Base-by-base conservation (phyloP, 2,888 invertebrate genomes). In the Drosophila atroscutellata region DNA sequence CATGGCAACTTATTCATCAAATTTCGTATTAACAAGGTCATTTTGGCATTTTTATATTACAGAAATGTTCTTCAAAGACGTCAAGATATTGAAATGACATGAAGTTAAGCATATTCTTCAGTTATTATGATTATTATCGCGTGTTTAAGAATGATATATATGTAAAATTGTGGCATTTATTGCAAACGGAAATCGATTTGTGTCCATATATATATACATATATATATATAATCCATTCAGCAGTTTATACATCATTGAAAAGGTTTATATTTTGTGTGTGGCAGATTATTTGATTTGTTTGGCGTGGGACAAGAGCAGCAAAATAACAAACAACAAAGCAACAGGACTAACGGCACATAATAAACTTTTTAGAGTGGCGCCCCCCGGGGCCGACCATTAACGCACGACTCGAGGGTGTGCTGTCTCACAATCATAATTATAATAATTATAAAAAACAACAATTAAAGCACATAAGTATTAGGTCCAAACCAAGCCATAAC, bases 381-480 rank as follows among this genome's bases (percentile, higher is more conserved):
- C 59, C 52, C 74, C 47, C 28, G 42, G 26, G 56, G 60, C 36
- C 11, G 32, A 37, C 61, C 74, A 73, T 73, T 73, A 73, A 74
- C 49, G 30, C 49, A 54, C 42, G 42, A 58, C 75, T 68, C 56
- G 56, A 11, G 75, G 75, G 37, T 42, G 59, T n/a, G n/a, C 36
- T 67, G 52, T 56, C 67, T 81, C 58, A 78, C 81, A 83, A 67
- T 75, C 71, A 78, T 79, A 81, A 80, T 81, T 84, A 78, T 84
- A 66, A 84, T 84, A 84, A 80, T 81, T 84, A 81, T 78, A 84
- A 75, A 71, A 75, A 84, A 84, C 80, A 80, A 80, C 85, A 80
- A 80, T 80, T 80, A 84, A 81, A 65, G 85, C 80, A 81, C 79
- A 81, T 81, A 75, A 80, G 80, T 54, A 83, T 71, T 62, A 52